Evolutionary conservation across 2,888 invertebrate species (phyloP).

Genomic region (Lissocephala sabroskyi): DNA sequence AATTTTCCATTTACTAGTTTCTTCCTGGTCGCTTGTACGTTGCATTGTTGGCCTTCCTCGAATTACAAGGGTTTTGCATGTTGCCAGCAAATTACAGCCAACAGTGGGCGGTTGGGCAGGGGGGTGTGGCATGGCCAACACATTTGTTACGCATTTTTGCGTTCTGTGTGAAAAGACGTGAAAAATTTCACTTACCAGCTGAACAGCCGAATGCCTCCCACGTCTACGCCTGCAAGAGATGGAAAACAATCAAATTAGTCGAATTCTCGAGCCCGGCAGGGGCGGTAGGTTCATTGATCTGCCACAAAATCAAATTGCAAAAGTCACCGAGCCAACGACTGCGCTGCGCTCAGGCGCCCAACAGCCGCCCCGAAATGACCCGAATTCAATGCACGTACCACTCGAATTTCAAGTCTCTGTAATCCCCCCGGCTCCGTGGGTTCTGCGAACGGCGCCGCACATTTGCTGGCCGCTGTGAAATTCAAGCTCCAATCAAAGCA

Average conservation of each 20-base stretch:
- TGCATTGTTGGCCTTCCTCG: conserved; percentile 52
- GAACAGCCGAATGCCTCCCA: conserved; percentile 41
- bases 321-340: conserved; percentile 13
- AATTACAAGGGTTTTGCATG: conserved; percentile 56
- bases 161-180: conserved; percentile 37
- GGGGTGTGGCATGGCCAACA: conserved; percentile 31
- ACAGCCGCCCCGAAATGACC: conserved; percentile 38
- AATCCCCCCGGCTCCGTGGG: conserved; percentile 16
- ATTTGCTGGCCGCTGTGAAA: neutral
- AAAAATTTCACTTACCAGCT: conserved; percentile 10
- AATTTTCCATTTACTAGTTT: conserved; percentile 21
- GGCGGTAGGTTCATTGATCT: conserved; percentile 43
- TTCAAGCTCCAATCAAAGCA: conserved; percentile 9
- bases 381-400: conserved; percentile 58
- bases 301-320: conserved; percentile 51
- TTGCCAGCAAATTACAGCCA: conserved; percentile 23
- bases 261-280: neutral
- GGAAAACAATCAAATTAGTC: neutral
- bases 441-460: neutral
- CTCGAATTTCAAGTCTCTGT: conserved; percentile 48
- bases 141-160: conserved; percentile 47
- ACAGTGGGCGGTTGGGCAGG: conserved; percentile 16
- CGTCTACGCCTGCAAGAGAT: neutral
- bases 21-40: conserved; percentile 55
- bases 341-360: too few species aligned